These are phyloP conservation scores for Poecilia wingei DNA, from an alignment of 2,797 vertebrate genomes.

Conservation along the genomic window DNA sequence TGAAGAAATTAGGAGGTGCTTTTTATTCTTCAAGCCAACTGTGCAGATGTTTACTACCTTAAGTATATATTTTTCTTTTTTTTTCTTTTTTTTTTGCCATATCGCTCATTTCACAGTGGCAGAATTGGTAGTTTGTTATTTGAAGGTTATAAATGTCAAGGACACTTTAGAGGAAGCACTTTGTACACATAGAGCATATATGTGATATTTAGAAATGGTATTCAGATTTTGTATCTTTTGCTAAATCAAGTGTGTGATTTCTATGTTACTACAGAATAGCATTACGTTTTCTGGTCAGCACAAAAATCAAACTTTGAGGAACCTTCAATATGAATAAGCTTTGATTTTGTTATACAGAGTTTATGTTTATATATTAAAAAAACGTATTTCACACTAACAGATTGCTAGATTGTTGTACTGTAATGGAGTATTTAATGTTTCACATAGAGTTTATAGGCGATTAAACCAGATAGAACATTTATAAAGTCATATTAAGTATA, in stretches of 20 bases:
- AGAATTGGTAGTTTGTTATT: slow-evolving; percentile 43
- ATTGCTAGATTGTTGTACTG: slow-evolving; percentile 64
- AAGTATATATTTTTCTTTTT: slow-evolving; percentile 17
- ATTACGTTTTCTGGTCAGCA: slow-evolving; percentile 55
- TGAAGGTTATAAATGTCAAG: slow-evolving; percentile 61
- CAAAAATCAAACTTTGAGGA: slow-evolving; percentile 55
- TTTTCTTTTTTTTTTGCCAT: slow-evolving; percentile 27
- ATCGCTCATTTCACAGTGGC: slow-evolving; percentile 43
- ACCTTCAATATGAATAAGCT: slow-evolving; percentile 53
- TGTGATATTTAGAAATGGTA: slow-evolving; percentile 48
- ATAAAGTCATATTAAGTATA: slow-evolving; percentile 52
- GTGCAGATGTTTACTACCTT: slow-evolving; percentile 65
- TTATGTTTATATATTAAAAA: slow-evolving; percentile 49
- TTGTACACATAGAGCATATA: slow-evolving; percentile 59
- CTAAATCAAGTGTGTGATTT: slow-evolving; percentile 54
- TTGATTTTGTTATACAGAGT: slow-evolving; percentile 48
- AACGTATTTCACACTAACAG: slow-evolving; percentile 66
- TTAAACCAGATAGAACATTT: slow-evolving; percentile 48
- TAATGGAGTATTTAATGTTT: slow-evolving; percentile 67
- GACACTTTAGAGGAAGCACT: slow-evolving; percentile 76
- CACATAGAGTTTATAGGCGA: slow-evolving; percentile 41
- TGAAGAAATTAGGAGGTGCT: slow-evolving; percentile 28
- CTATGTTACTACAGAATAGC: slow-evolving; percentile 47
- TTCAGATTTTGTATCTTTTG: slow-evolving; percentile 60
- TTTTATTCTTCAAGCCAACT: slow-evolving; percentile 48